These are phyloP conservation scores for Podargus strigoides DNA, from an alignment of 2,797 vertebrate genomes.

Conservation along the genomic window DNA sequence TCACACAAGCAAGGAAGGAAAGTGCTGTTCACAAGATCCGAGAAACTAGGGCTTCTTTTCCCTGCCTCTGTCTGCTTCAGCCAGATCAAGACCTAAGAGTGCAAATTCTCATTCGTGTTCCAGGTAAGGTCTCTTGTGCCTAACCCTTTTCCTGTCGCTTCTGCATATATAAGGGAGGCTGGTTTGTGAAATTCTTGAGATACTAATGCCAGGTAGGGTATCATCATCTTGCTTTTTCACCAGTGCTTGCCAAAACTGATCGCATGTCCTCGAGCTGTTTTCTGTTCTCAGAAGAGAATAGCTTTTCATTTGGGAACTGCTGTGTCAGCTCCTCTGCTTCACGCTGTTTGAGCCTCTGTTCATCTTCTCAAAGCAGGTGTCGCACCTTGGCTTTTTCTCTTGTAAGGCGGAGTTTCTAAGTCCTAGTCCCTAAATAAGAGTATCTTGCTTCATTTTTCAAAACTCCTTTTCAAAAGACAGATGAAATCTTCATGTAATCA, in stretches of 20 bases:
- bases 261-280: not conserved
- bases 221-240: not conserved
- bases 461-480: not conserved
- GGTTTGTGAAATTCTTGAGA: not conserved
- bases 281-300: not conserved
- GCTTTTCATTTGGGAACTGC: not conserved
- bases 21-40: not conserved
- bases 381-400: not conserved
- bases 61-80: not conserved
- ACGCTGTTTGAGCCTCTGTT: not conserved
- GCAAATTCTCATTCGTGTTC: not conserved
- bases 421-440: no score
- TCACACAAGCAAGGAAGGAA: not conserved
- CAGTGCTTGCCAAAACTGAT: not conserved
- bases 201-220: not conserved
- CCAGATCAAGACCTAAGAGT: not conserved
- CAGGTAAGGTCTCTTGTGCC: not conserved
- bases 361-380: not conserved
- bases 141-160: not conserved
- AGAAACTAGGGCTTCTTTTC: not conserved
- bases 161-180: fast-evolving
- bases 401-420: not conserved
- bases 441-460: no score
- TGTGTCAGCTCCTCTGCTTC: not conserved
- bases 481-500: not conserved